Evolutionary conservation across 53 echinoderm and acorn worm genomes (phyloP).

Genomic region (Mesocentrotus franciscanus): DNA sequence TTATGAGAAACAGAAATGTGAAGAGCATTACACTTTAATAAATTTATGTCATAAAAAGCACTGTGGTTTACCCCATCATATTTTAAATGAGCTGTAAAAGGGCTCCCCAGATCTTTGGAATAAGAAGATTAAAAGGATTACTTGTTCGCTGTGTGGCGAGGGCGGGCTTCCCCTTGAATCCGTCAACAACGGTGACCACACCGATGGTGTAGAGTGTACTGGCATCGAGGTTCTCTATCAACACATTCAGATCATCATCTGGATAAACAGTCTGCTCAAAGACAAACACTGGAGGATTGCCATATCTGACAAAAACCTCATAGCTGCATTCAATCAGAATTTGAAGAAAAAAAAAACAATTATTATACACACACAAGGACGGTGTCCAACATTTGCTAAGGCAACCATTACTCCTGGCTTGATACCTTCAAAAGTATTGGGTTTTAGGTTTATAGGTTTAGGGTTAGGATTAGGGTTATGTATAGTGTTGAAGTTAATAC

Average conservation of each 20-base stretch:
- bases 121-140: neutral
- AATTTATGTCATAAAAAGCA: no score
- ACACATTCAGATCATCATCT: conserved; percentile 40
- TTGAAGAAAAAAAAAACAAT: neutral
- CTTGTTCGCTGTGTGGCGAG: conserved; percentile 49
- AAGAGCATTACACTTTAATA: no score
- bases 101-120: no score
- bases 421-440: no score
- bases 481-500: no score
- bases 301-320: conserved; percentile 39
- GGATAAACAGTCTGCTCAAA: neutral
- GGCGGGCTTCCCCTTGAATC: conserved; percentile 53
- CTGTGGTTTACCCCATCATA: no score
- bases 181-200: conserved; percentile 52
- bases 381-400: no score
- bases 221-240: conserved; percentile 39
- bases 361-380: neutral
- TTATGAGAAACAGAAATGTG: no score
- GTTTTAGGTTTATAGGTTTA: no score
- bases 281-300: conserved; percentile 40
- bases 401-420: no score
- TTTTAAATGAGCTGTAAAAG: no score
- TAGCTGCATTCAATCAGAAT: neutral
- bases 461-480: no score
- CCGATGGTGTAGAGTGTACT: conserved; percentile 54